Conservation (phyloP, 2,797 vertebrate genomes). For the Synanceia verrucosa region DNA sequence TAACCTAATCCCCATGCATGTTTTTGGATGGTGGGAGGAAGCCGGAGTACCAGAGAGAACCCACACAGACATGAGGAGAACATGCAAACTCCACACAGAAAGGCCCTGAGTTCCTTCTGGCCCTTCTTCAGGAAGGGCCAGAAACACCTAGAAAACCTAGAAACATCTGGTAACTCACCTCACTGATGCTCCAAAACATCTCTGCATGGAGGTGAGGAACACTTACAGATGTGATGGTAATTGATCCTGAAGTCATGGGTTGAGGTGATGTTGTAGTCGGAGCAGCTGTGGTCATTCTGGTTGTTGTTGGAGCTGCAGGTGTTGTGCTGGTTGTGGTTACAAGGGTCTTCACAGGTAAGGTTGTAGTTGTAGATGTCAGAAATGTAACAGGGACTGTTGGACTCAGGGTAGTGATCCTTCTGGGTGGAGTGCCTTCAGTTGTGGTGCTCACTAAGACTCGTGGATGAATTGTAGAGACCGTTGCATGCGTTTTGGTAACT, state of each 20-base stretch:
- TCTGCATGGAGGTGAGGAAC: too few relatives aligned
- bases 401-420: background rate
- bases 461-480: background rate
- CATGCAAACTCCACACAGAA: too few relatives aligned
- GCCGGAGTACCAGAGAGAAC: too few relatives aligned
- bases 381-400: background rate
- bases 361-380: background rate
- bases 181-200: background rate
- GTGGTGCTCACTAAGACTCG: background rate
- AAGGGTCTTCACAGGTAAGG: background rate
- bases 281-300: background rate
- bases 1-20: too few relatives aligned
- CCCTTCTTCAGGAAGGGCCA: too few relatives aligned
- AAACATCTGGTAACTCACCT: too few relatives aligned
- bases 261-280: background rate
- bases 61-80: too few relatives aligned
- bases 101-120: too few relatives aligned
- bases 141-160: too few relatives aligned
- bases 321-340: background rate
- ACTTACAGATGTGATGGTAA: slow-evolving; percentile 31
- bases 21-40: too few relatives aligned
- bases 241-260: background rate
- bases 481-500: background rate
- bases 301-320: background rate
- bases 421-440: background rate